Evolutionary conservation across 2,113 vertebrate genomes (phyloP), one percentile per base, ranked within the genome.

Genomic region (Chionis minor): DNA sequence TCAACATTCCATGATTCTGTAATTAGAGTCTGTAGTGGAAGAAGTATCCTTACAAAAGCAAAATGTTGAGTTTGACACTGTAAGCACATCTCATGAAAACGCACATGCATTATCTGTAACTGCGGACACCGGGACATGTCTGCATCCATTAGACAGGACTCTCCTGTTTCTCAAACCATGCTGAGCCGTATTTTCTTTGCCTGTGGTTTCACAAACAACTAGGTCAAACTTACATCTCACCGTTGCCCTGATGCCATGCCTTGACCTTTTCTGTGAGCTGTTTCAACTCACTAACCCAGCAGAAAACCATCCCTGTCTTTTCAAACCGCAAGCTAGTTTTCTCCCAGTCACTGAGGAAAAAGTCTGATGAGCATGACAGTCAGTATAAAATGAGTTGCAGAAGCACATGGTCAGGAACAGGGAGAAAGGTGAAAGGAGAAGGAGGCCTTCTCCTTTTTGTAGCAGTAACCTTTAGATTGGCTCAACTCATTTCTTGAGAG

Each of bases 31-130:
- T 26, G 30, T 10, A n/a, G 12, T 16, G 30, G n/a, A n/a, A 69
- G 33, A 84, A 81, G 18, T 20, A 47, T 35, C 65, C n/a, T 80
- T 52, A 59, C 6, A 51, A 27, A 65, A 79, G 66, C 10, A 18
- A 71, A 89, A 56, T 3, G 5, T 3, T 27, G 12, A 18, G 11
- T 75, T 91, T 81, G 47, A 61, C 63, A 40, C 22, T 0, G 0
- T 59, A 33, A 88, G 7, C 56, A 30, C 44, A 72, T 19, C 62
- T 75, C 65, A 77, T 40, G 40, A 65, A 82, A 73, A 91, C 27
- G 59, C 4, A 47, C 9, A 23, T 7, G 20, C 24, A 7, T 62
- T 42, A 33, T 23, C 38, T 90, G 55, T 35, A 69, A n/a, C 35
- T 22, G 38, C 55, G 86, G 47, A 63, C 38, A 45, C n/a, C 35